These are phyloP conservation scores for Drosophila longiperda DNA, from an alignment of 2,888 invertebrate genomes.

Conservation along the genomic window DNA sequence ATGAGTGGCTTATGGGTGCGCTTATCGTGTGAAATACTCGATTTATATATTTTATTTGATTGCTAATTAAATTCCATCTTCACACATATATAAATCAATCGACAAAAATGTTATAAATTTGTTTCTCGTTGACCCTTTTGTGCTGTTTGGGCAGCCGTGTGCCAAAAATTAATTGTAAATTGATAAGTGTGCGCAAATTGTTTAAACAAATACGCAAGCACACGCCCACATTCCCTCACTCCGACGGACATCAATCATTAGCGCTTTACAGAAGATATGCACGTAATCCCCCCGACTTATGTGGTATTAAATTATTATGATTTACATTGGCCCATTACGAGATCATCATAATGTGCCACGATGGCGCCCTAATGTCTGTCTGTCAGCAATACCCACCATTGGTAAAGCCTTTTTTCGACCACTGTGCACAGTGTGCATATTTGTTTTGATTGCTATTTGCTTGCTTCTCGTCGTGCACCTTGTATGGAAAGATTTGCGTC, in stretches of 20 bases:
- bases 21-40: conserved; percentile 65
- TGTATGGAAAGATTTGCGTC: conserved; percentile 40
- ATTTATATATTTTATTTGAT: conserved; percentile 45
- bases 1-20: neutral
- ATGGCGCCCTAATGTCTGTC: conserved; percentile 65
- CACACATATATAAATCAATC: conserved; percentile 66
- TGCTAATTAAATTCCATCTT: conserved; percentile 58
- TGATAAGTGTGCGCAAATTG: conserved; percentile 72
- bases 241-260: conserved; percentile 66
- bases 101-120: conserved; percentile 65
- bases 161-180: conserved; percentile 71
- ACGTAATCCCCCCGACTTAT: conserved; percentile 43
- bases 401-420: conserved; percentile 11
- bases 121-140: conserved; percentile 52
- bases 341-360: conserved; percentile 49
- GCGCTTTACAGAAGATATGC: conserved; percentile 10
- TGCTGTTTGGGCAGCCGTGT: conserved; percentile 32
- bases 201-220: conserved; percentile 53
- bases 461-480: conserved; percentile 27
- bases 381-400: conserved; percentile 6
- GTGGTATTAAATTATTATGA: conserved; percentile 39
- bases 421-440: conserved; percentile 5
- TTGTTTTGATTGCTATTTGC: conserved; percentile 7
- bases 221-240: neutral
- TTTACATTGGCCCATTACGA: conserved; percentile 53